Conservation (phyloP, 2,888 invertebrate species). For the Netelia inedita region DNA sequence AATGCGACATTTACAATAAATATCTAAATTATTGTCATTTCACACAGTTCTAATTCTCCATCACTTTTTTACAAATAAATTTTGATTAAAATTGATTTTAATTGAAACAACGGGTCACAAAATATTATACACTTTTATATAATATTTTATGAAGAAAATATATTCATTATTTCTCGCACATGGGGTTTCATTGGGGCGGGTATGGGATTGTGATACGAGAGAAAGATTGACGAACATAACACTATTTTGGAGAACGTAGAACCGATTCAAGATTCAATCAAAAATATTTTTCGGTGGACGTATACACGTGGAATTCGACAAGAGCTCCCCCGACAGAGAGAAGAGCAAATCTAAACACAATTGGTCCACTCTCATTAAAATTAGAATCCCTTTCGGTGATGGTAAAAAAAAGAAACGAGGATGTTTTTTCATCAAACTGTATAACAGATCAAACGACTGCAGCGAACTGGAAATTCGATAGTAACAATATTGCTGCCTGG, state of each 20-base stretch:
- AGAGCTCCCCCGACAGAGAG: slow-evolving; percentile 36
- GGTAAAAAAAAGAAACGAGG: not conserved
- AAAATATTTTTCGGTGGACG: too few relatives aligned
- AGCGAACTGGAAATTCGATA: not conserved
- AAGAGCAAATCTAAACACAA: slow-evolving; percentile 29
- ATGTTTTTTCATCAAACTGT: not conserved
- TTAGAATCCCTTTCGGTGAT: not conserved
- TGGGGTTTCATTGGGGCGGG: too few relatives aligned
- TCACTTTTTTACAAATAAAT: too few relatives aligned
- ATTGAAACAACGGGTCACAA: not conserved
- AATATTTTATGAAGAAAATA: too few relatives aligned
- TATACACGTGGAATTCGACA: not conserved
- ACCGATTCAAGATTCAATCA: too few relatives aligned
- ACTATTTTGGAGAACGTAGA: too few relatives aligned
- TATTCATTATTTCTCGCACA: too few relatives aligned
- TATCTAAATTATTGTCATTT: not conserved
- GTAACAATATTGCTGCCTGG: too few relatives aligned
- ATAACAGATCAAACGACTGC: not conserved
- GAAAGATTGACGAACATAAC: too few relatives aligned
- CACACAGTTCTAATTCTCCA: not conserved
- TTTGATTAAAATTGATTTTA: not conserved
- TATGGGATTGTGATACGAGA: too few relatives aligned
- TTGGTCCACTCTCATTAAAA: slow-evolving; percentile 3
- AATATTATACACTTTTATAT: not conserved
- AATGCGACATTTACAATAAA: not conserved